A percentile compares a stretch with the other conserved stretches of the same genome.
phyloP scores from a whole-genome alignment of 2,888 invertebrate species.

The Lordiphosa andalusiaca region DNA sequence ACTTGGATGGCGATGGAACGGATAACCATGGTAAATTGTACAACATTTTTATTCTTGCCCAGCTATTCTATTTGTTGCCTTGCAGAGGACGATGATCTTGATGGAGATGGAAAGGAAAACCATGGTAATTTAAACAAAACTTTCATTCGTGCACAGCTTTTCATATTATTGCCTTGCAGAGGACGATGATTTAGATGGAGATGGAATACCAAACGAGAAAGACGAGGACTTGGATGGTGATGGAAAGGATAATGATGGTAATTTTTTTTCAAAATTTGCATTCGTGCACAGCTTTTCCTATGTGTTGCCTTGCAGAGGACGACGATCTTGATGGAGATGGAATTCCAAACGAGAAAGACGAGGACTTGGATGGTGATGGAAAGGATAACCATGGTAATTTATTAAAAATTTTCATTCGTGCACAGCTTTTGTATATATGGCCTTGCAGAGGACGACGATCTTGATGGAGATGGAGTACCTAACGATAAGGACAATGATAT shows the following conservation, averaged over 20 bases:
- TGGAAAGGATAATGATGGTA: constrained; percentile 82
- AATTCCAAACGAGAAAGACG: constrained; percentile 50
- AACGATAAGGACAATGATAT: constrained; percentile 78
- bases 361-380: constrained; percentile 62
- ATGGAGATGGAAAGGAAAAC: constrained; percentile 78
- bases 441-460: constrained; percentile 58
- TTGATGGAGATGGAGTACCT: constrained; percentile 78
- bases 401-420: too few species aligned
- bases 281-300: too few species aligned
- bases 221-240: constrained; percentile 78
- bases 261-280: too few species aligned
- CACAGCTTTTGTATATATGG: background rate
- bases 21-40: constrained; percentile 28
- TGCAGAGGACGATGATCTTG: constrained; percentile 73
- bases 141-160: too few species aligned
- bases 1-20: constrained; percentile 40
- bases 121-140: constrained; percentile 43
- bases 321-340: constrained; percentile 63
- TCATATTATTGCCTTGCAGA: constrained; percentile 20
- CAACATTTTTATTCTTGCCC: too few species aligned
- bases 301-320: constrained; percentile 31
- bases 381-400: constrained; percentile 29
- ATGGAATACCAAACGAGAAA: constrained; percentile 51
- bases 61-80: too few species aligned
- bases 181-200: constrained; percentile 56